Evolutionary conservation across 23 tunicate species (phyloP).

Genomic region (Phallusia fumigata): DNA sequence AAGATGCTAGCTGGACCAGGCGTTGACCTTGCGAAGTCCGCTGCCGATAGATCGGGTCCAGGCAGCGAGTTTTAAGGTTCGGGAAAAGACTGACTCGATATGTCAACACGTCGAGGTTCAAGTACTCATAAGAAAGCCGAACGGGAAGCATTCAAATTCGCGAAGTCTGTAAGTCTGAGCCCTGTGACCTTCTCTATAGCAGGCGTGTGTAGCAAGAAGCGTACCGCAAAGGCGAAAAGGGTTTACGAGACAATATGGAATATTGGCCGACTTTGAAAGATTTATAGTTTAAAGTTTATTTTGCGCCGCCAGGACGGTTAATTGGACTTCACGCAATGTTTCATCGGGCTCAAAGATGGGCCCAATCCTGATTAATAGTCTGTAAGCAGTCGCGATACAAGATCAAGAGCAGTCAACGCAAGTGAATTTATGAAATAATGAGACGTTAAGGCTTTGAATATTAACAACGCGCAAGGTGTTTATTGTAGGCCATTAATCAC

Average conservation of each 20-base stretch:
- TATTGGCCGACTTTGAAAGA: too few species aligned
- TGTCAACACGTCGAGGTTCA: background rate
- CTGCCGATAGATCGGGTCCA: background rate
- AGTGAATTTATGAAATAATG: background rate
- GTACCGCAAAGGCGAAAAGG: too few species aligned
- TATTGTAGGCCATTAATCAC: background rate
- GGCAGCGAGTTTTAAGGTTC: background rate
- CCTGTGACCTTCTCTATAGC: too few species aligned
- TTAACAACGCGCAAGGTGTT: background rate
- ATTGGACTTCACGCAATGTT: too few species aligned
- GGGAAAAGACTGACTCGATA: background rate
- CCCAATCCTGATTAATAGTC: background rate
- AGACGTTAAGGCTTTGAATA: background rate
- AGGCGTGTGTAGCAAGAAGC: too few species aligned
- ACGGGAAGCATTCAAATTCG: background rate
- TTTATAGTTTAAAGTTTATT: too few species aligned
- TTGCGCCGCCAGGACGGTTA: too few species aligned
- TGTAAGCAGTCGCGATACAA: background rate
- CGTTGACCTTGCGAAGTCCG: background rate
- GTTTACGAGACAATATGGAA: too few species aligned
- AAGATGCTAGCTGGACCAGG: background rate
- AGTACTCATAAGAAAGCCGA: background rate
- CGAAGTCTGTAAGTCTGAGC: too few species aligned
- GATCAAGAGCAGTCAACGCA: background rate
- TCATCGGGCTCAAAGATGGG: too few species aligned